Base-by-base conservation (phyloP, 1,140 invertebrate genomes). In the Rhagoletis zephyria region DNA sequence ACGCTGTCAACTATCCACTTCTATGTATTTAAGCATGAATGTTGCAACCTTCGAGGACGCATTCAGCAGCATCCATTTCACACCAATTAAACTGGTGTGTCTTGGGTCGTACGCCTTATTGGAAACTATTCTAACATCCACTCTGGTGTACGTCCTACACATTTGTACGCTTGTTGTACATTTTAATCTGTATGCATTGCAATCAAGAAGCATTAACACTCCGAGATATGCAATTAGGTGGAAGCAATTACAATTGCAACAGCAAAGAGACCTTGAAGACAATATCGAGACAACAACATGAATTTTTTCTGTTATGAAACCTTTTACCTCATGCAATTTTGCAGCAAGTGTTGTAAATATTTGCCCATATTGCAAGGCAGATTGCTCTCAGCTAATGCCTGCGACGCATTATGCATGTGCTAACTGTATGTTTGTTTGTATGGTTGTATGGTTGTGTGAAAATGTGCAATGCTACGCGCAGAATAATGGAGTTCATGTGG, bases 181-280 rank as follows among this genome's bases (percentile, higher is more conserved):
- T n/a, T 14, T 74, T 40, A 48, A 74, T 74, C 67, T 74, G 67
- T 74, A 74, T 74, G 67, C 67, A 74, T 48, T 45, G 67, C 67
- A 74, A 74, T 74, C 67, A 48, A 74, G 67, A 12, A 16, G 40
- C 67, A 74, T 74, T 74, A 74, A 48, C 67, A 74, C 42, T 48
- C 67, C 67, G 45, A 74, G 67, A 74, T 74, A 14, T 74, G 67
- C 14, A 74, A 74, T 74, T 74, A 74, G 42, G 67, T 74, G 67
- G 48, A 45, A 63, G 67, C 67, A 74, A 74, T 74, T 74, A 14
- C 67, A 42, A 16, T 48, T 74, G 42, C 67, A 74, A n/a, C 42
- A 48, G 4, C 30, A 30, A 30, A 40, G 67, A 74, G 67, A 45
- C 67, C 67, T 74, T 74, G 67, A 74, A 74, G 42, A 74, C 67